Percentiles rank a stretch among this genome's conserved stretches.
Evolutionary conservation across 64 coral and sea anemone species (phyloP).

Genomic region (Montipora foliosa): DNA sequence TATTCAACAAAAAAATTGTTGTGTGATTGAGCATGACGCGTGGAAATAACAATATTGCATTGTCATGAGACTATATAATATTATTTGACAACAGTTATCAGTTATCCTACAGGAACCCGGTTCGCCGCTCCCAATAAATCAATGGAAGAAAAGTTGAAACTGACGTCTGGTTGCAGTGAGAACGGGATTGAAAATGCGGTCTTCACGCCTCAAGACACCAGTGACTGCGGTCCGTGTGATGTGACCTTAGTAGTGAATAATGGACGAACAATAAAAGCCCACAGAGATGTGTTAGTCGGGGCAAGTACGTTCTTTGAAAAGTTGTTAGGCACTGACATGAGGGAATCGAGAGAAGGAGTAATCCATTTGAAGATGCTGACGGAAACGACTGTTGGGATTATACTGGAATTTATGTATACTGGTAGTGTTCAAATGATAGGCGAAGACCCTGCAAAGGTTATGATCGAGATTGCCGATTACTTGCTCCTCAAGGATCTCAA

Average conservation of each 20-base stretch:
- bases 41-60: no score
- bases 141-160: no score
- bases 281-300: not conserved
- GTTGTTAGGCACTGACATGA: conserved; percentile 7
- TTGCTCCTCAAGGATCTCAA: not conserved
- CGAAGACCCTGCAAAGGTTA: not conserved
- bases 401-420: conserved; percentile 43
- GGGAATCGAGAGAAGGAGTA: not conserved
- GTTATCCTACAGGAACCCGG: no score
- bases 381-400: not conserved
- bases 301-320: conserved; percentile 43
- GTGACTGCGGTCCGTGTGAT: not conserved
- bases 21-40: no score
- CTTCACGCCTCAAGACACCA: not conserved
- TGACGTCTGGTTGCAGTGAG: not conserved
- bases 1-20: no score
- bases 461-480: not conserved
- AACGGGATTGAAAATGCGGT: not conserved
- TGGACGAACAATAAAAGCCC: not conserved
- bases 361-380: conserved; percentile 19
- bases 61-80: no score
- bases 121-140: no score
- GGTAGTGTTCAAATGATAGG: not conserved
- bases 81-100: no score
- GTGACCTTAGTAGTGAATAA: conserved; percentile 3